Evolutionary conservation across 2,888 invertebrate genomes (phyloP).

Genomic region (Ormyrus nitidulus): DNA sequence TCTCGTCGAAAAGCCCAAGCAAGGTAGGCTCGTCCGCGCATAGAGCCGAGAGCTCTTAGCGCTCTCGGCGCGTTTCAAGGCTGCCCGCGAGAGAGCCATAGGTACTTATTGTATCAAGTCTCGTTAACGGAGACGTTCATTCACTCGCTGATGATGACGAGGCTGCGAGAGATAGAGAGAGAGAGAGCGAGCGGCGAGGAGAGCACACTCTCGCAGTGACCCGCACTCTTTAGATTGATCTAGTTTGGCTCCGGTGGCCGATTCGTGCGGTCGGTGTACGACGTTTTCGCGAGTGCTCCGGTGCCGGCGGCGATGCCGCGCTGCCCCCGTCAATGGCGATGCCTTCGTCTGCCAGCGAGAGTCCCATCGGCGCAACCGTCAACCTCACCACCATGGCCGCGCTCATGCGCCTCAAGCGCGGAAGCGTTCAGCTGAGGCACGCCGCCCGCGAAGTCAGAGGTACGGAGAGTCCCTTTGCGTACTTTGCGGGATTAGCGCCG

Average conservation of each 20-base stretch:
- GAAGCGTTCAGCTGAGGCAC: slow-evolving; percentile 78
- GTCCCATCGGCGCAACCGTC: slow-evolving; percentile 54
- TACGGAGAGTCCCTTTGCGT: slow-evolving; percentile 57
- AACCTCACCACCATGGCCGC: slow-evolving; percentile 69
- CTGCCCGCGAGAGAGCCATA: slow-evolving; percentile 65
- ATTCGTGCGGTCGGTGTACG: slow-evolving; percentile 20
- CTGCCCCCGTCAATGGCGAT: slow-evolving; percentile 52
- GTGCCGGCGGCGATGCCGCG: slow-evolving; percentile 51
- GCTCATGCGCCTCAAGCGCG: slow-evolving; percentile 75
- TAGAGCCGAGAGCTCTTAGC: not conserved
- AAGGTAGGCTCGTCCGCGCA: too few relatives aligned
- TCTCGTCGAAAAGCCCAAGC: too few relatives aligned
- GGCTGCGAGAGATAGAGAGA: slow-evolving; percentile 3
- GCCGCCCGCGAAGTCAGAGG: slow-evolving; percentile 79
- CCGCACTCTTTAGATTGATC: slow-evolving; percentile 60
- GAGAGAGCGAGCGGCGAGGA: slow-evolving; percentile 26
- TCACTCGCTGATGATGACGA: slow-evolving; percentile 60
- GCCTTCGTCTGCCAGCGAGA: slow-evolving; percentile 51
- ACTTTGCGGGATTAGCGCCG: too few relatives aligned
- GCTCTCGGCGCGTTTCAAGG: slow-evolving; percentile 66
- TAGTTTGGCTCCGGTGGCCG: slow-evolving; percentile 54
- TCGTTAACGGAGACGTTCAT: slow-evolving; percentile 72
- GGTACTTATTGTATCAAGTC: slow-evolving; percentile 76
- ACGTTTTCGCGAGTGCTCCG: not conserved
- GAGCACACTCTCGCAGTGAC: slow-evolving; percentile 59